Percentiles rank a stretch among this genome's conserved stretches.
phyloP scores from a whole-genome alignment of 1,140 invertebrate genomes.

The Alviniconcha marisindica region DNA sequence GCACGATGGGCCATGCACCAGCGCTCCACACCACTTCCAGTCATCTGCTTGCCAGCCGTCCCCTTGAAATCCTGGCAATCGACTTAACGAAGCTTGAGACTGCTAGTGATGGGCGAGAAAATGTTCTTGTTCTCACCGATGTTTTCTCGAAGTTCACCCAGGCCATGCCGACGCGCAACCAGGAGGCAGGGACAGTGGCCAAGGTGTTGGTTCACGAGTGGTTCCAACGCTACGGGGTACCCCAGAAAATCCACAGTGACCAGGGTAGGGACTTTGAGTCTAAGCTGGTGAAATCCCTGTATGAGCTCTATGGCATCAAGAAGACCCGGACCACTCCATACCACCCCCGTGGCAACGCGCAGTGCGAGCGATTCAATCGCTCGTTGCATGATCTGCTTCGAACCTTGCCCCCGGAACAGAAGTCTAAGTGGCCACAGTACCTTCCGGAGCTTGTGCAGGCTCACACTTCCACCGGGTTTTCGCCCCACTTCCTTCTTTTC shows the following conservation, averaged over 20 bases:
- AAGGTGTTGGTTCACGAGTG: constrained; percentile 50
- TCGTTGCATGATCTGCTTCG: constrained; percentile 46
- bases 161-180: constrained; percentile 46
- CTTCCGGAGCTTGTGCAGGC: constrained; percentile 48
- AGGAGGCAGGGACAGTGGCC: constrained; percentile 43
- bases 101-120: constrained; percentile 38
- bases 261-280: constrained; percentile 49
- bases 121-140: constrained; percentile 49
- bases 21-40: not conserved
- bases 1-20: constrained; percentile 16
- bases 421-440: constrained; percentile 46
- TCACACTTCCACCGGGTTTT: no score
- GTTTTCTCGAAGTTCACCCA: constrained; percentile 47
- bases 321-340: constrained; percentile 51
- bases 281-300: constrained; percentile 42
- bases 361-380: constrained; percentile 50
- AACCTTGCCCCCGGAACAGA: constrained; percentile 38
- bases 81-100: constrained; percentile 47
- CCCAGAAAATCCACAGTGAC: constrained; percentile 50
- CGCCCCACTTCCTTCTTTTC: no score
- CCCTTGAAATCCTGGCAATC: constrained; percentile 49
- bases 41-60: constrained; percentile 36
- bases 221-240: constrained; percentile 46
- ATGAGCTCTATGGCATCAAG: constrained; percentile 44
- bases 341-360: constrained; percentile 50